Evolutionary conservation across 2,888 invertebrate genomes (phyloP).

Genomic region (Thumatha senex): DNA sequence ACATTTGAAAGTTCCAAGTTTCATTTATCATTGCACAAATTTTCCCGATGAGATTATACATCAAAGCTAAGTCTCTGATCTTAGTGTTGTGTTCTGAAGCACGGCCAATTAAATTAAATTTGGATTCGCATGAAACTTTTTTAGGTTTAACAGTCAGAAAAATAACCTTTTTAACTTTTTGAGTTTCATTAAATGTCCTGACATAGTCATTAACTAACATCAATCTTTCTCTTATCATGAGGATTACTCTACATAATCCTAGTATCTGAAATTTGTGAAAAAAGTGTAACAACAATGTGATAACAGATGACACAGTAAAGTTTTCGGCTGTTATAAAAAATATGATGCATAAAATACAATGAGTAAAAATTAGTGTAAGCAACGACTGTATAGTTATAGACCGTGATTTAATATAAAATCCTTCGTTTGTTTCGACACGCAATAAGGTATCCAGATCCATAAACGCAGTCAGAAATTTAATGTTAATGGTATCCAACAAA

Average conservation of each 20-base stretch:
- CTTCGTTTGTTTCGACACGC: slow-evolving; percentile 17
- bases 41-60: slow-evolving; percentile 54
- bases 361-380: slow-evolving; percentile 26
- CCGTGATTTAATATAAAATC: slow-evolving; percentile 42
- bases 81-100: slow-evolving; percentile 42
- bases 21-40: slow-evolving; percentile 49
- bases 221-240: slow-evolving; percentile 47
- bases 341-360: slow-evolving; percentile 24
- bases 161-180: slow-evolving; percentile 30
- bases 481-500: background rate
- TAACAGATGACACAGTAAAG: slow-evolving; percentile 17
- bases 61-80: slow-evolving; percentile 51
- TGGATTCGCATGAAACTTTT: slow-evolving; percentile 17
- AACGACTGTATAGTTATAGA: slow-evolving; percentile 25
- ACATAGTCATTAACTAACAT: slow-evolving; percentile 50
- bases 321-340: slow-evolving; percentile 31
- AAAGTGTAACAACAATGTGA: slow-evolving; percentile 39
- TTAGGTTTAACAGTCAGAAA: slow-evolving; percentile 41
- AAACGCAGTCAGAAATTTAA: background rate
- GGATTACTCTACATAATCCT: slow-evolving; percentile 49
- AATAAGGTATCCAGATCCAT: background rate
- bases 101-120: slow-evolving; percentile 42
- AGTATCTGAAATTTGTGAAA: slow-evolving; percentile 53
- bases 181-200: slow-evolving; percentile 42
- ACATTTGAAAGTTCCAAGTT: slow-evolving; percentile 61